Evolutionary conservation across 2,797 vertebrate species (phyloP), one percentile per base, ranked within the genome.

Genomic region (Agapornis canus): DNA sequence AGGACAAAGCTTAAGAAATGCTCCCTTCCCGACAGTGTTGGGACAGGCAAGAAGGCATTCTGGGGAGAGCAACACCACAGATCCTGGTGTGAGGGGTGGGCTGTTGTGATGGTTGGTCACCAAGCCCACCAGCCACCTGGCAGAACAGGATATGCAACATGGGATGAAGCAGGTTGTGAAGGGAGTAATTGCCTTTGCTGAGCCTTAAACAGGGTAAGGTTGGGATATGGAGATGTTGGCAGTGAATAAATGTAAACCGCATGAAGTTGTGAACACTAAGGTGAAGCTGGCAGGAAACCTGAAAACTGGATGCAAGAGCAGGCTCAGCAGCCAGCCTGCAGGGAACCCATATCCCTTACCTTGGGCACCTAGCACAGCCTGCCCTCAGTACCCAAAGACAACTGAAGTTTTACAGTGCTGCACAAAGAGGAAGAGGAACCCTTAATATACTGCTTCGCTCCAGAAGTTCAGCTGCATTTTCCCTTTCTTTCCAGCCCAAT

Each of bases 181-280:
- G 16, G 25, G 32, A 89, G 6, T 16, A 31, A 52, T 5, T 49
- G 13, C 27, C 54, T 84, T 54, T 59, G 37, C n/a, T 49, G 57
- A 83, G 45, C 17, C 20, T 79, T 48, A 2, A 43, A 21, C 6
- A 43, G 35, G 0, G 0, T 9, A n/a, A 81, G 7, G 15, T n/a
- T 25, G 52, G 48, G 37, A 85, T 63, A 45, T 0, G 1, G 27
- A 51, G 26, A 37, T 42, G 31, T 1, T 25, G 13, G 57, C 42
- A 49, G 31, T 17, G 18, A n/a, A 70, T n/a, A 71, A 77, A 70
- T 4, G 31, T 27, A 63, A 84, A 31, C 11, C 21, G 37, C 54
- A 54, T 23, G 16, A 21, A 37, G 52, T 64, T 45, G 49, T 57
- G 43, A 64, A 51, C 15, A 18, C 26, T 1, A 61, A 66, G 13